phyloP scores from a whole-genome alignment of 2,113 vertebrate species.

The Perognathus longimembris region DNA sequence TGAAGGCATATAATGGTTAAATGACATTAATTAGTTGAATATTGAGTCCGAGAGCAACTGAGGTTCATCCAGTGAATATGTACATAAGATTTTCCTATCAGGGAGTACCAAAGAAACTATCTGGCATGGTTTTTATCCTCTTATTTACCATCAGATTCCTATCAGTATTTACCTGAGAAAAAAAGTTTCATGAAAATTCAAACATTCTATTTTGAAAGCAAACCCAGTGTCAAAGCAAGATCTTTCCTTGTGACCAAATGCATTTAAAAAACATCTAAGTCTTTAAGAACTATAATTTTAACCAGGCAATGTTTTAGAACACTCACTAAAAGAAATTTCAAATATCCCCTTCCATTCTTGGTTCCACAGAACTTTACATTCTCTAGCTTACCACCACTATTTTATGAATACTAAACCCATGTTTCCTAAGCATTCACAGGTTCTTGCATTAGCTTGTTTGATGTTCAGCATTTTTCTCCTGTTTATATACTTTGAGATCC shows the following conservation, averaged over 20 bases:
- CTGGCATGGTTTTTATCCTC: slow-evolving; percentile 50
- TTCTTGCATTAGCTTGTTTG: not conserved
- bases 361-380: not conserved
- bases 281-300: slow-evolving; percentile 63
- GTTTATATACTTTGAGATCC: slow-evolving; percentile 11
- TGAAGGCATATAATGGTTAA: slow-evolving; percentile 82
- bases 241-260: slow-evolving; percentile 64
- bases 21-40: slow-evolving; percentile 82
- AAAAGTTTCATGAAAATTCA: slow-evolving; percentile 57
- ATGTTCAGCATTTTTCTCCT: not conserved
- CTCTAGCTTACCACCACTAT: slow-evolving; percentile 4
- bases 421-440: not conserved
- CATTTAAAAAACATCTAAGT: slow-evolving; percentile 53
- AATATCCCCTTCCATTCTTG: not conserved
- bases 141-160: slow-evolving; percentile 70
- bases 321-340: slow-evolving; percentile 13
- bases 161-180: slow-evolving; percentile 68
- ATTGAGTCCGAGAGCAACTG: slow-evolving; percentile 75
- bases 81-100: slow-evolving; percentile 76
- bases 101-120: slow-evolving; percentile 73
- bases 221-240: slow-evolving; percentile 62
- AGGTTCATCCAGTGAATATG: slow-evolving; percentile 68
- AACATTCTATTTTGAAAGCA: slow-evolving; percentile 62
- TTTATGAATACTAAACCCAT: slow-evolving; percentile 31
- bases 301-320: slow-evolving; percentile 29